Base-by-base conservation (phyloP, 2,888 invertebrate genomes). In the Spisula solida region DNA sequence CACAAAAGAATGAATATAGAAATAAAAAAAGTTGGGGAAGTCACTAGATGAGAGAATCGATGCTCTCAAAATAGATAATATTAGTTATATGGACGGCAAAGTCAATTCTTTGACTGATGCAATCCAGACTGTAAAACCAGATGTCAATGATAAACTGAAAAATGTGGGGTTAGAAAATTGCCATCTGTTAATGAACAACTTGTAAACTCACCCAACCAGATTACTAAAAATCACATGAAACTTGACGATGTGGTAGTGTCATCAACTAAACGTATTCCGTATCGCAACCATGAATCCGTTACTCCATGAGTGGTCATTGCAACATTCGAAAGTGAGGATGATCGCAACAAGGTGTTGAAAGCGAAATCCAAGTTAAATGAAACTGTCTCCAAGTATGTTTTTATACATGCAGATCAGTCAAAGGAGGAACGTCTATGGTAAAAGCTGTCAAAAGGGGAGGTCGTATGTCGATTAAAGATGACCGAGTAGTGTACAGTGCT, bases 1-100 rank as follows among this genome's bases (percentile, higher is more conserved):
- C 55, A 85, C 31, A 85, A 55, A 20, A 25, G 85, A 31, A 20
- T 85, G 1, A 78, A 48, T 31, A 31, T 10, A n/a, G 85, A 85
- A 25, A 0, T 85, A 8, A 78, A 85, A n/a, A 31, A 51, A 55
- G 0, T 31, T 81, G 10, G n/a, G 55, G 20, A 81, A 55, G 34
- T 12, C 0, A 14, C n/a, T 81, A 31, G 81, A 81, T 31, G 81
- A 81, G n/a, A 10, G 81, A 10, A 55, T 81, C 4, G 31, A 81
- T 25, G 25, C 51, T 4, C 18, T 55, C 20, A 1, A 29, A 20
- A 16, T 56, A 14, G 81, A 81, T 25, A 55, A 25, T 18, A 20
- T 55, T 8, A 4, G 55, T 81, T 55, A 51, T 2, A 14, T 81
- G 8, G 81, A 81, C 14, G 55, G 81, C 0, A 81, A 14, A 81